These are phyloP conservation scores for Mormoops blainvillei DNA, from an alignment of 2,113 vertebrate genomes.

Conservation along the genomic window DNA sequence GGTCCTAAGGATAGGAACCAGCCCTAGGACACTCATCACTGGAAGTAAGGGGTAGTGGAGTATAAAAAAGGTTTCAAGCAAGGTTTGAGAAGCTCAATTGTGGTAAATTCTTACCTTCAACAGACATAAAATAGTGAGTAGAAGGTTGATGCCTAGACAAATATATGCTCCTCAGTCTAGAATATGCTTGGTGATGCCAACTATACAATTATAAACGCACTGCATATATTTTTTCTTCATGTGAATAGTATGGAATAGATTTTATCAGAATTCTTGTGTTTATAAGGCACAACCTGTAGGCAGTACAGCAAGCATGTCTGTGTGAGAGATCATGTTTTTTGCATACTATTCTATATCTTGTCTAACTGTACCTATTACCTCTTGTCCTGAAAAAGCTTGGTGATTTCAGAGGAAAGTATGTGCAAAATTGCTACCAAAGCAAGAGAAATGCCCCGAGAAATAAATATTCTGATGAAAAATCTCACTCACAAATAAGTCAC, in stretches of 20 bases:
- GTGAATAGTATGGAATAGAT: not conserved
- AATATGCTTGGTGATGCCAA: not conserved
- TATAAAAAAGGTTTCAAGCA: not conserved
- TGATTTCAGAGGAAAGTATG: not conserved
- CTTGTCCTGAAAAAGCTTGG: not conserved
- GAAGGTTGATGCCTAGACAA: not conserved
- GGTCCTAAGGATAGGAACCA: not conserved
- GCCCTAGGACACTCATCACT: not conserved
- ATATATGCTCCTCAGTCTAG: not conserved
- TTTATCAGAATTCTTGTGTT: not conserved
- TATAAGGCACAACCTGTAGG: not conserved
- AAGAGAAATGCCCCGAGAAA: not conserved
- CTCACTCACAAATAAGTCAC: not conserved
- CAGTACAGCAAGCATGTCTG: not conserved
- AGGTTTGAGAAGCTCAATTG: not conserved
- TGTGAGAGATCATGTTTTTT: not conserved
- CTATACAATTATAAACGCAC: not conserved
- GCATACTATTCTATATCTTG: not conserved
- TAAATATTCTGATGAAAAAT: not conserved
- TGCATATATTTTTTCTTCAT: not conserved
- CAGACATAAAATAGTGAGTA: not conserved
- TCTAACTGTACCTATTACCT: not conserved
- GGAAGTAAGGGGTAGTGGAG: not conserved
- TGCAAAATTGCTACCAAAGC: not conserved
- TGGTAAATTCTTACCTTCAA: not conserved